Conservation (phyloP, 37 sponge, comb jelly and placozoan genomes). For the Geodia barretti region DNA sequence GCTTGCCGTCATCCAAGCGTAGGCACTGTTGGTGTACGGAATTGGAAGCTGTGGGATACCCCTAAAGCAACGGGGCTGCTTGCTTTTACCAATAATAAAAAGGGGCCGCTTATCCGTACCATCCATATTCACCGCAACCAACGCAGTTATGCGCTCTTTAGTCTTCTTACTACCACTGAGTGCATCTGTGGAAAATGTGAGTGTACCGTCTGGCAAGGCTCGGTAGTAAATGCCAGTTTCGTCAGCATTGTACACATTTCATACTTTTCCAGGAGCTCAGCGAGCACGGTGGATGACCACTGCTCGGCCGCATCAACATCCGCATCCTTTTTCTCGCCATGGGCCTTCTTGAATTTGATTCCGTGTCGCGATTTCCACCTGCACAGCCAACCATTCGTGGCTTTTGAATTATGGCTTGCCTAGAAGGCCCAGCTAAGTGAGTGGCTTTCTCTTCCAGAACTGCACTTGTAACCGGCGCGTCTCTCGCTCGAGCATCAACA, state of each 20-base stretch:
- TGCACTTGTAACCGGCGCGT: neutral
- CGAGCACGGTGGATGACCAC: neutral
- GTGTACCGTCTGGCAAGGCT: slow-evolving; percentile 30
- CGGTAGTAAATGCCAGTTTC: slow-evolving; percentile 34
- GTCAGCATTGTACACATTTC: slow-evolving; percentile 37
- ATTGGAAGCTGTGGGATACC: slow-evolving; percentile 14
- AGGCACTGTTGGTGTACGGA: slow-evolving; percentile 20
- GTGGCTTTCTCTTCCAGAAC: neutral
- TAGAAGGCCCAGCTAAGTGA: neutral
- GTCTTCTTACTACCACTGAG: slow-evolving; percentile 23
- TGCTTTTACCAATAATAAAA: slow-evolving; percentile 23
- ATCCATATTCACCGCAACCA: slow-evolving; percentile 45
- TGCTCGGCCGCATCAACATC: neutral
- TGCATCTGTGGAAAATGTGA: slow-evolving; percentile 9
- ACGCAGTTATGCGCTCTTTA: slow-evolving; percentile 23
- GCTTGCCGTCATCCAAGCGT: slow-evolving; percentile 40
- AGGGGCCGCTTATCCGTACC: slow-evolving; percentile 42
- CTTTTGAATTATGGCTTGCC: too few species aligned
- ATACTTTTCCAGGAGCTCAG: neutral
- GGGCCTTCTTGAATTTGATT: neutral
- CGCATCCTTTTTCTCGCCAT: neutral
- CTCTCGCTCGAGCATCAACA: neutral
- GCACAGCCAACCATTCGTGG: too few species aligned
- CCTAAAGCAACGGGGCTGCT: slow-evolving; percentile 30
- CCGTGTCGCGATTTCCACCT: too few species aligned